Conservation (phyloP, 2,888 invertebrate species). For the Ectemnius continuus region DNA sequence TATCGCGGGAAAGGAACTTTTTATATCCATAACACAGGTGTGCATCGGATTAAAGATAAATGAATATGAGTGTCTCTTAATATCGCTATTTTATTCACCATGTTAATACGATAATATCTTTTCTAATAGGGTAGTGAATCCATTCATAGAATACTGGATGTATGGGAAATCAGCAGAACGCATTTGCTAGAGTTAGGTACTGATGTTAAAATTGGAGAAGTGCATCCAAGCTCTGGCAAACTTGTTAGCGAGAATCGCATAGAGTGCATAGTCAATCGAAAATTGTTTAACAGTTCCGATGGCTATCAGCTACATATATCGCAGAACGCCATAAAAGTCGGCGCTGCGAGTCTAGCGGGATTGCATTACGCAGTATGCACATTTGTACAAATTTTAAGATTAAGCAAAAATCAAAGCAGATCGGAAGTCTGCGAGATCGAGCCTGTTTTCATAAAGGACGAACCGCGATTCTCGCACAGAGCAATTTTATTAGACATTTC, state of each 20-base stretch:
- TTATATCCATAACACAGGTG: conserved; percentile 78
- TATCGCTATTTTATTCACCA: neutral
- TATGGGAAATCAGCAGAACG: conserved; percentile 79
- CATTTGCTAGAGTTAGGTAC: conserved; percentile 78
- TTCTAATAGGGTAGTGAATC: conserved; percentile 71
- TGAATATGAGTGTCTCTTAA: neutral
- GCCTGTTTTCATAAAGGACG: conserved; percentile 80
- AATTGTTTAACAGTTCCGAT: conserved; percentile 78
- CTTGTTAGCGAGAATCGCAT: conserved; percentile 77
- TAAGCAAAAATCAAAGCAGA: conserved; percentile 74
- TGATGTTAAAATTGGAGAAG: conserved; percentile 78
- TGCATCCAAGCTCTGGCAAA: conserved; percentile 76
- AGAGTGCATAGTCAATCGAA: conserved; percentile 79
- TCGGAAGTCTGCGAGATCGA: conserved; percentile 72
- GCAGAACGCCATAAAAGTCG: conserved; percentile 79
- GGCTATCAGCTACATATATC: conserved; percentile 80
- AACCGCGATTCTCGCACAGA: conserved; percentile 80
- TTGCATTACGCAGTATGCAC: conserved; percentile 81
- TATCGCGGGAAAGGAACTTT: conserved; percentile 77
- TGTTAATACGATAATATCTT: conserved; percentile 14
- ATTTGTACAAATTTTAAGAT: conserved; percentile 79
- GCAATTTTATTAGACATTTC: conserved; percentile 81
- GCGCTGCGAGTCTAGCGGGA: conserved; percentile 80
- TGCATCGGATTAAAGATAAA: neutral
- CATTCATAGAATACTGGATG: conserved; percentile 78